Evolutionary conservation across 2,113 vertebrate genomes (phyloP).

Genomic region (Festucalex cinctus): DNA sequence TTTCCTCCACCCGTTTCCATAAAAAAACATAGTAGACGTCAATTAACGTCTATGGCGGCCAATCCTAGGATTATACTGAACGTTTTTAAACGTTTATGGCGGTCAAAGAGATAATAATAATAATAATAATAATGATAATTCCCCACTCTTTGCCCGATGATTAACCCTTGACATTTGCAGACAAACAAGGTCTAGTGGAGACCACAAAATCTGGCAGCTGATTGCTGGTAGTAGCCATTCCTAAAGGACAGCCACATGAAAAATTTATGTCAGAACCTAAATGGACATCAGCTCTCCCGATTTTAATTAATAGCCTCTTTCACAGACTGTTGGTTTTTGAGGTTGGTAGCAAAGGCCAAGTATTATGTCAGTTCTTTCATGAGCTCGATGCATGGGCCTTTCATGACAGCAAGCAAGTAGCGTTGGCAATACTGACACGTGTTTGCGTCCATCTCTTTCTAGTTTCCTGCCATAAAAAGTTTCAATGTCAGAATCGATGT

Average conservation of each 20-base stretch:
- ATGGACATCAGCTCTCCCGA: constrained; percentile 39
- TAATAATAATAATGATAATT: no score
- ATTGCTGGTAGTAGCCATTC: constrained; percentile 30
- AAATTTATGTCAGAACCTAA: constrained; percentile 28
- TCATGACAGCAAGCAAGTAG: constrained; percentile 31
- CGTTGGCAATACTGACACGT: constrained; percentile 19
- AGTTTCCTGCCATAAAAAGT: constrained; percentile 48
- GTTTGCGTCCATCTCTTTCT: constrained; percentile 34
- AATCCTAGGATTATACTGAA: no score
- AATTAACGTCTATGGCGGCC: no score
- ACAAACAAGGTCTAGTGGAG: constrained; percentile 24
- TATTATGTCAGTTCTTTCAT: constrained; percentile 38
- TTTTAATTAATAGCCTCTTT: constrained; percentile 45
- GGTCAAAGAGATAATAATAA: no score
- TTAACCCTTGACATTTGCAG: constrained; percentile 22
- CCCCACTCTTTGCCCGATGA: neutral
- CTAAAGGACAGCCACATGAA: constrained; percentile 46
- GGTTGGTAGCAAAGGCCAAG: constrained; percentile 22
- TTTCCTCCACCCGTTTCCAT: no score
- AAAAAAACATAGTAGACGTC: no score
- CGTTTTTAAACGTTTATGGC: no score
- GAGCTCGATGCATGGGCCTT: constrained; percentile 43
- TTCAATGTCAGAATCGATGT: constrained; percentile 46
- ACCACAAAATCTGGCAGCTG: constrained; percentile 37
- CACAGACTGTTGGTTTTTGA: constrained; percentile 42